Percentiles rank a stretch among this genome's conserved stretches.
phyloP scores from a whole-genome alignment of 2,888 invertebrate genomes.

The Nomada ferruginata region DNA sequence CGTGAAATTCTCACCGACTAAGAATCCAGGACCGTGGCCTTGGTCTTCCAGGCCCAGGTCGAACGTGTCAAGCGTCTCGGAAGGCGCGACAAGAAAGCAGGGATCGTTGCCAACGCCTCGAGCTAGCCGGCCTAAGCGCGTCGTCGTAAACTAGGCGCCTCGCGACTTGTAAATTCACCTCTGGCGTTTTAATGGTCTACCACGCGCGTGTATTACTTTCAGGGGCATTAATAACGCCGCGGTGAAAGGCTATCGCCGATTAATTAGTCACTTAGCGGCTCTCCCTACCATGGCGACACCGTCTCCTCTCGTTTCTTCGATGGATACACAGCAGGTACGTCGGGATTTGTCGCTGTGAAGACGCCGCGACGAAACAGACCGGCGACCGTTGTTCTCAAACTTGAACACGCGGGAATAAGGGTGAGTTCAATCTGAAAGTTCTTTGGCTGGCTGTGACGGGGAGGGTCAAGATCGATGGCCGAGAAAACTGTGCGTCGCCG shows the following conservation, averaged over 20 bases:
- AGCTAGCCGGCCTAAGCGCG: slow-evolving; percentile 70
- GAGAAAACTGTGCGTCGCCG: slow-evolving; percentile 21
- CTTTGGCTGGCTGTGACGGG: slow-evolving; percentile 1
- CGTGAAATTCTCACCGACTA: slow-evolving; percentile 15
- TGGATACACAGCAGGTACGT: slow-evolving; percentile 5
- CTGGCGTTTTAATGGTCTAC: slow-evolving; percentile 83
- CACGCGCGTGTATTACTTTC: slow-evolving; percentile 82
- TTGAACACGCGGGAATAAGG: slow-evolving; percentile 14
- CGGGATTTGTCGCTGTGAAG: slow-evolving; percentile 27
- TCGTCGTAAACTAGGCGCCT: slow-evolving; percentile 81
- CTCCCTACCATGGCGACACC: slow-evolving; percentile 21
- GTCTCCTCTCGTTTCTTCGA: slow-evolving; percentile 30
- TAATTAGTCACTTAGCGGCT: slow-evolving; percentile 78
- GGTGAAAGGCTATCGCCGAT: slow-evolving; percentile 80
- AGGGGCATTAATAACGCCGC: slow-evolving; percentile 82
- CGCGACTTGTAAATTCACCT: slow-evolving; percentile 80
- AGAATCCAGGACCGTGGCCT: slow-evolving; percentile 65
- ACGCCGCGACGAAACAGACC: slow-evolving; percentile 12
- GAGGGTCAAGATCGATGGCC: slow-evolving; percentile 46
- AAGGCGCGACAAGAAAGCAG: slow-evolving; percentile 68
- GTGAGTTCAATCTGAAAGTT: slow-evolving; percentile 11
- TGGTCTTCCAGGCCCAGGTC: slow-evolving; percentile 68
- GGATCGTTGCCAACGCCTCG: slow-evolving; percentile 73
- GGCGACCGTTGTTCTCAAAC: neutral
- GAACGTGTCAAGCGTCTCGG: slow-evolving; percentile 64